Base-by-base conservation (phyloP, 2,113 vertebrate genomes). In the Ophthalmolycus amberensis region DNA sequence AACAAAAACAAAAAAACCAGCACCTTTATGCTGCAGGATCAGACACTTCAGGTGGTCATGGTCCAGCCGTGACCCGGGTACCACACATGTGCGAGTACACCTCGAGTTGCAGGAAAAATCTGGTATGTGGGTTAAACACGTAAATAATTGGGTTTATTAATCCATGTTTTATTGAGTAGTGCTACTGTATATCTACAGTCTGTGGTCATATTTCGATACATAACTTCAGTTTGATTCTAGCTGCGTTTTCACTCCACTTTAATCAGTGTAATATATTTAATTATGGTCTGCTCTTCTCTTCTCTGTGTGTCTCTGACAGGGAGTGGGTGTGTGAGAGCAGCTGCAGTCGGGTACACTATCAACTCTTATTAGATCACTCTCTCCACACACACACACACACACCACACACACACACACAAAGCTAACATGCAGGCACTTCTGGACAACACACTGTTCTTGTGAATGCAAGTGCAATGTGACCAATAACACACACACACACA, bases 311-410 rank as follows among this genome's bases (percentile, higher is more conserved):
- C 80, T 85, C 79, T 90, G 91, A 88, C 90, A 91, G 90, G 10
- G 85, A 88, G 92, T 92, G 92, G 90, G 91, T 81, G 92, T 90
- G 72, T 73, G 86, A 88, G 91, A 92, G 86, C 92, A 93, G 91
- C 92, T 93, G 92, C 92, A 90, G 87, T 70, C 40, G 83, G 83
- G 82, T 59, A 74, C 85, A 90, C 85, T 42, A 91, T 92, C 90
- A 85, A 70, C 85, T 90, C 90, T 72, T 82, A 89, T 93, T 88
- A 92, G 85, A 90, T 91, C 88, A 82, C 81, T 75, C 63, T 66
- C 73, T 75, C 66, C 81, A 83, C 83, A 82, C 81, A 59, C 56
- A 9, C 79, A 74, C 42, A 60, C 44, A 58, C 58, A 71, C 46
- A 42, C 68, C 71, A 77, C 59, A 75, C 50, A 68, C 71, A 74